Base-by-base conservation (phyloP, 2,797 vertebrate genomes). In the Molothrus aeneus region DNA sequence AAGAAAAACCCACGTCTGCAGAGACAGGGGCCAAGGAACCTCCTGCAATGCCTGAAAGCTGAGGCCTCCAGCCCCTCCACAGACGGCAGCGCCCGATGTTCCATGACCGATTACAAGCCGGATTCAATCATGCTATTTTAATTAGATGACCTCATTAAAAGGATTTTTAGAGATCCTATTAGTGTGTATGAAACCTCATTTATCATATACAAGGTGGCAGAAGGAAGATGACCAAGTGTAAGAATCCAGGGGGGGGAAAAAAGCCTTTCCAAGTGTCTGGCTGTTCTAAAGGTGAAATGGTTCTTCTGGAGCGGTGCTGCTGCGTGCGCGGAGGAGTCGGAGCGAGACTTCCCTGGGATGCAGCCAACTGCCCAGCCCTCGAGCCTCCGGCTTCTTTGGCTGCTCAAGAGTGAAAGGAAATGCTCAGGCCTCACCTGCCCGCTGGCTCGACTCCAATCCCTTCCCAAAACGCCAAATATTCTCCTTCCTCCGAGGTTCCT, bases 331-430 rank as follows among this genome's bases (percentile, higher is more conserved):
- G 78, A 71, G 61, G 87, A 8, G 56, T 13, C 0, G 7, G 59
- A 84, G 90, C 1, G 7, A 57, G 80, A 86, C 74, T 91, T 79
- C 94, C 97, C 96, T 78, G 93, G 92, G 56, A 78, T 45, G 71
- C 69, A 77, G 95, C 83, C 90, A 31, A 66, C 3, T 29, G 20
- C 66, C 60, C 75, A 60, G 75, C 93, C 88, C 94, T 86, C 29
- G 2, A 92, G 96, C 97, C 97, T 90, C 20, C 4, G 13, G 43
- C 90, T 90, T 97, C 97, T 97, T 96, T 95, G 96, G 97, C 97
- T 95, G 87, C 92, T 88, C 79, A 93, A 90, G 86, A 90, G 84
- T 11, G 69, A 93, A 93, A 86, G 54, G 65, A 90, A 94, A 88
- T 50, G 50, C 82, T 80, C 85, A 43, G 74, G 64, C 50, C 79